Conservation (phyloP, 2,113 vertebrate species). For the Sprattus sprattus region DNA sequence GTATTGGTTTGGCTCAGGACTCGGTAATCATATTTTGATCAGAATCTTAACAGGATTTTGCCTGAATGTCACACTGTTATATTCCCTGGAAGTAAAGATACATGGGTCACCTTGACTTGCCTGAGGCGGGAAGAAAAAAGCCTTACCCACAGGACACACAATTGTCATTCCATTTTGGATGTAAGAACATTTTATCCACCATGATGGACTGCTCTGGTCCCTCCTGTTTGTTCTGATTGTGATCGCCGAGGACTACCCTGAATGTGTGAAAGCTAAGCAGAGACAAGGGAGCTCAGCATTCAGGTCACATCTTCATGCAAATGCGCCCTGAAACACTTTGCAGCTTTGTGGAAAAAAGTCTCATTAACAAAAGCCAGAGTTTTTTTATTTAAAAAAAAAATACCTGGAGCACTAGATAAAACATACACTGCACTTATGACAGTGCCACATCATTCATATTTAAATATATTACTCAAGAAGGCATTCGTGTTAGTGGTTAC, state of each 20-base stretch:
- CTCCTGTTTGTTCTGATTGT: constrained; percentile 57
- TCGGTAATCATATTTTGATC: background rate
- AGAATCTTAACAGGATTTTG: background rate
- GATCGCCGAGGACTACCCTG: constrained; percentile 62
- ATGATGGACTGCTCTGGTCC: constrained; percentile 60
- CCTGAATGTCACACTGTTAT: background rate
- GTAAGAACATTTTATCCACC: constrained; percentile 61
- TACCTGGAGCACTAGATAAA: too few relatives aligned
- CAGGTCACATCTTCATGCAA: background rate
- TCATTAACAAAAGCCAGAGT: background rate
- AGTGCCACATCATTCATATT: too few relatives aligned
- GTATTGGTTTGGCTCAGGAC: too few relatives aligned
- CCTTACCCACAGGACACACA: constrained; percentile 63
- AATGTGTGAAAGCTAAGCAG: constrained; percentile 60
- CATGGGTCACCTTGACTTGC: background rate
- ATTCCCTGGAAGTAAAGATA: background rate
- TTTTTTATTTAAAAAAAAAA: too few relatives aligned
- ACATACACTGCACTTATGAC: too few relatives aligned
- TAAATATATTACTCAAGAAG: too few relatives aligned
- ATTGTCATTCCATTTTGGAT: constrained; percentile 64
- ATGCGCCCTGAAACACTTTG: background rate
- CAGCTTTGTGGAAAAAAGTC: background rate
- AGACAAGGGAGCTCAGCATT: background rate
- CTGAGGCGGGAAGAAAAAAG: too few relatives aligned
- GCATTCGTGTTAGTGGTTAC: too few relatives aligned